Evolutionary conservation across 2,797 vertebrate species (phyloP).

Genomic region (Pseudomugil gertrudae): DNA sequence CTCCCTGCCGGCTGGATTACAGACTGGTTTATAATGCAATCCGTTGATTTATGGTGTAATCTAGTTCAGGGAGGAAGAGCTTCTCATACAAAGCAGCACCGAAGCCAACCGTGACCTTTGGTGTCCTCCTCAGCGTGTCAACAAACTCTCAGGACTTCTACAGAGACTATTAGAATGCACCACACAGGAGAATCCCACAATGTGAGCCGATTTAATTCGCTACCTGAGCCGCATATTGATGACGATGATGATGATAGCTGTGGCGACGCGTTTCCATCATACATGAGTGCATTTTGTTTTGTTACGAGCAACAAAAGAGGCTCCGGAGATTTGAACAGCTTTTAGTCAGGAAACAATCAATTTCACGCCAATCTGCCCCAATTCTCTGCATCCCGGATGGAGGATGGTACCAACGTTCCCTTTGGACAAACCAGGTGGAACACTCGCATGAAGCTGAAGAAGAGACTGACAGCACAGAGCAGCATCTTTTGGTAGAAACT

Average conservation of each 20-base stretch:
- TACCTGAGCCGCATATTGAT: slow-evolving; percentile 34
- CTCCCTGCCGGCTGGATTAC: slow-evolving; percentile 43
- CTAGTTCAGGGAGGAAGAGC: slow-evolving; percentile 50
- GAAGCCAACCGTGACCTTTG: slow-evolving; percentile 54
- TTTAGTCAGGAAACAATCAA: slow-evolving; percentile 1
- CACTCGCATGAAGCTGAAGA: too few relatives aligned
- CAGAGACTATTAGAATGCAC: slow-evolving; percentile 31
- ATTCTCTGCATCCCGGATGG: too few relatives aligned
- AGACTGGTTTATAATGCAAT: slow-evolving; percentile 27
- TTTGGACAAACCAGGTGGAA: too few relatives aligned
- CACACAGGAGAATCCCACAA: slow-evolving; percentile 36
- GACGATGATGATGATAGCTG: slow-evolving; percentile 17
- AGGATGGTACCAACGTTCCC: too few relatives aligned
- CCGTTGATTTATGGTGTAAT: slow-evolving; percentile 59
- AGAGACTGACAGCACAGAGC: too few relatives aligned
- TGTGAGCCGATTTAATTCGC: slow-evolving; percentile 43
- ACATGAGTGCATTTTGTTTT: slow-evolving; percentile 19
- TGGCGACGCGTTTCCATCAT: neutral
- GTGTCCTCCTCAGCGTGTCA: slow-evolving; percentile 42
- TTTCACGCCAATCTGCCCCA: neutral
- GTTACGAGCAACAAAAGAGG: slow-evolving; percentile 16
- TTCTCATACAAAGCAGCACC: slow-evolving; percentile 44
- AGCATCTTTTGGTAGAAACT: slow-evolving; percentile 50
- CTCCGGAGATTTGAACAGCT: neutral
- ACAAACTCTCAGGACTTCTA: slow-evolving; percentile 33